A percentile compares a stretch with the other conserved stretches of the same genome.
These are phyloP conservation scores for Gymnoscopelus microlampas DNA, from an alignment of 2,797 vertebrate genomes.

Conservation along the genomic window DNA sequence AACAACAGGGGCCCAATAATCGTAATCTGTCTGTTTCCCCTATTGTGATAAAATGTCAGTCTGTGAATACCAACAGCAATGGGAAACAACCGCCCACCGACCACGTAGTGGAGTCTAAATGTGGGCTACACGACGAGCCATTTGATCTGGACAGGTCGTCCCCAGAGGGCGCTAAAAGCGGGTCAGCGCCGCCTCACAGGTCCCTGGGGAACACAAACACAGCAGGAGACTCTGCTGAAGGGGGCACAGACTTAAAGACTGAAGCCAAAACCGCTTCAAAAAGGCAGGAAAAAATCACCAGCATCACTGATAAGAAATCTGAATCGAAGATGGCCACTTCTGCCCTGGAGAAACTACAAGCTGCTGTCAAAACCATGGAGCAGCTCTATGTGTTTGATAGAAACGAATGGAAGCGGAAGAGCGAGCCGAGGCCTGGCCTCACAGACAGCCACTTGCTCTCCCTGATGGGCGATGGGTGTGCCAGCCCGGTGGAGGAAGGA, in stretches of 20 bases:
- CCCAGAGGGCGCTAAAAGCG: slow-evolving; percentile 83
- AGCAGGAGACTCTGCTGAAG: slow-evolving; percentile 78
- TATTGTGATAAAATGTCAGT: slow-evolving; percentile 93
- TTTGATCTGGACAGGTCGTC: slow-evolving; percentile 67
- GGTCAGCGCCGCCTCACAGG: slow-evolving; percentile 74
- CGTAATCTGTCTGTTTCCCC: slow-evolving; percentile 83
- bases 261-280: slow-evolving; percentile 78
- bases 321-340: slow-evolving; percentile 77
- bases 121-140: slow-evolving; percentile 43
- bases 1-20: slow-evolving; percentile 55
- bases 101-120: slow-evolving; percentile 12
- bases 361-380: slow-evolving; percentile 96
- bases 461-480: slow-evolving; percentile 80
- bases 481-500: slow-evolving; percentile 54
- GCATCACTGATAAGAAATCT: slow-evolving; percentile 75
- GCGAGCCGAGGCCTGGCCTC: slow-evolving; percentile 75
- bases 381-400: slow-evolving; percentile 92
- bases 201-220: slow-evolving; percentile 76
- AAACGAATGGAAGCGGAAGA: slow-evolving; percentile 93
- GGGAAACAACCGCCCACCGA: slow-evolving; percentile 42
- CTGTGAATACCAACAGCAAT: slow-evolving; percentile 84
- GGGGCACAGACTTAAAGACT: slow-evolving; percentile 62
- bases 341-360: slow-evolving; percentile 92
- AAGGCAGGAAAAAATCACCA: slow-evolving; percentile 75
- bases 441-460: slow-evolving; percentile 90